These are phyloP conservation scores for Rapana venosa DNA, from an alignment of 2,888 invertebrate species.

Conservation along the genomic window DNA sequence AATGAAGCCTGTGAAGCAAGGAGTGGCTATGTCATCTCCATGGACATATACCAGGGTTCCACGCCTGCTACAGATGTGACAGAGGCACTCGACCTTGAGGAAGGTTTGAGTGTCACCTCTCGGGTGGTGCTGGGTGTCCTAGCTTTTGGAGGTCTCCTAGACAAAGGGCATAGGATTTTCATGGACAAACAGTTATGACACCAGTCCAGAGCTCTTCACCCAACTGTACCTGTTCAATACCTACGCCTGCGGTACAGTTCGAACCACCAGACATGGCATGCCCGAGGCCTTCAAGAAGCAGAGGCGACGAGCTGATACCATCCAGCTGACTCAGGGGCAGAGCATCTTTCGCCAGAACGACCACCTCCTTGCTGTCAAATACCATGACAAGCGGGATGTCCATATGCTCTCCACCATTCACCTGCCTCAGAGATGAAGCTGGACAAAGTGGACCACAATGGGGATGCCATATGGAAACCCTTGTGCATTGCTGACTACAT, in stretches of 20 bases:
- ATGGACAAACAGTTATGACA: constrained; percentile 30
- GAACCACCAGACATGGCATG: constrained; percentile 7
- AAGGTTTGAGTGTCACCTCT: background rate
- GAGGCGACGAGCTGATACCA: background rate
- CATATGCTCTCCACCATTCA: constrained; percentile 27
- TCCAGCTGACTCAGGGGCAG: background rate
- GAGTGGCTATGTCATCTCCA: background rate
- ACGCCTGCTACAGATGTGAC: background rate
- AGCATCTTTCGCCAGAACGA: background rate
- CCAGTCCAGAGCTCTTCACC: background rate
- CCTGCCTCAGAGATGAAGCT: background rate
- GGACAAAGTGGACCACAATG: background rate
- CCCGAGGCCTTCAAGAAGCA: constrained; percentile 27
- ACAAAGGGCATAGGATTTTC: background rate
- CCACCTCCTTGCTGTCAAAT: background rate
- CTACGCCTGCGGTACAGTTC: constrained; percentile 23
- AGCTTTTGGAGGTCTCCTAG: background rate
- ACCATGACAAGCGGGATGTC: constrained; percentile 25
- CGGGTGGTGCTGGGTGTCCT: background rate
- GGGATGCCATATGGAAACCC: background rate
- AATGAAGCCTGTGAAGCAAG: background rate
- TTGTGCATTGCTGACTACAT: constrained; percentile 16
- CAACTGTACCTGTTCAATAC: background rate
- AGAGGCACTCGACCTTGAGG: background rate
- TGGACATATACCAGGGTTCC: constrained; percentile 22